A percentile compares a stretch with the other conserved stretches of the same genome.
Evolutionary conservation across 2,888 invertebrate genomes (phyloP).

Genomic region (Caenorhabditis wallacei): DNA sequence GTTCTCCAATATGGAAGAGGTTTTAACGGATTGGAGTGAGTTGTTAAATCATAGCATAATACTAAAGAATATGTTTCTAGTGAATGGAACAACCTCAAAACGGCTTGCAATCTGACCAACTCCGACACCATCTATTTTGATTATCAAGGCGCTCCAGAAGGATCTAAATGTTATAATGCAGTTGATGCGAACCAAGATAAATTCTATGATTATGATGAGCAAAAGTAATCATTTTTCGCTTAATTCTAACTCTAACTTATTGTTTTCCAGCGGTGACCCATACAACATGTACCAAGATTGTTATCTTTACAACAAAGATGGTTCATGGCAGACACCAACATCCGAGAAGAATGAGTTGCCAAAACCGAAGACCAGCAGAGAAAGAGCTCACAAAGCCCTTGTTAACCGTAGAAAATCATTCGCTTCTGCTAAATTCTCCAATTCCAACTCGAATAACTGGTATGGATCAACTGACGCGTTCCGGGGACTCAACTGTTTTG

Average conservation of each 20-base stretch:
- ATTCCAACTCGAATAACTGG: constrained; percentile 64
- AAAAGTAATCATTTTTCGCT: constrained; percentile 22
- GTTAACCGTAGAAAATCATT: constrained; percentile 34
- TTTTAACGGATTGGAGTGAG: constrained; percentile 73
- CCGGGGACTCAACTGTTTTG: constrained; percentile 77
- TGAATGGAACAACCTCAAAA: constrained; percentile 70
- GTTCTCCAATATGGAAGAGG: constrained; percentile 75
- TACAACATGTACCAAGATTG: constrained; percentile 76
- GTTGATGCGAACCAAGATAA: constrained; percentile 58
- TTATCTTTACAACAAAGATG: constrained; percentile 54
- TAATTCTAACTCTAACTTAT: neutral
- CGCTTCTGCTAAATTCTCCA: constrained; percentile 38
- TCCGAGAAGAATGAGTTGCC: neutral
- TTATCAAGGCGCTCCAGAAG: constrained; percentile 56
- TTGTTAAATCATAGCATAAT: neutral
- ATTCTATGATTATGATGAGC: constrained; percentile 57
- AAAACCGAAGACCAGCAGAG: constrained; percentile 15
- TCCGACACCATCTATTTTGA: constrained; percentile 65
- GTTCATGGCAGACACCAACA: constrained; percentile 34
- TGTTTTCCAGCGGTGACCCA: constrained; percentile 58
- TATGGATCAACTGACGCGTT: constrained; percentile 76
- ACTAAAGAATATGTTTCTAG: constrained; percentile 42
- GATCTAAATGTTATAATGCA: constrained; percentile 53
- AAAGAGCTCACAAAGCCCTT: constrained; percentile 26
- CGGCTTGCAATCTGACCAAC: constrained; percentile 56